These are phyloP conservation scores for cattle (Bos taurus) DNA, from an alignment of 2,113 vertebrate species.

Conservation along the genomic window ARS-UCD2.0 NC_037329.1:122531501-122532000, in stretches of 20 bases:
- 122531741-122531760: conserved; percentile 6
- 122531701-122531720: conserved; percentile 17
- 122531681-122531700: conserved; percentile 6
- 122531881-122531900: neutral
- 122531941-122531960: neutral
- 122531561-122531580: conserved; percentile 6
- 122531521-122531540: neutral
- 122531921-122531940: neutral
- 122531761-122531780: conserved; percentile 4
- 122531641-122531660: conserved; percentile 23
- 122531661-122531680: neutral
- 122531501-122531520: neutral
- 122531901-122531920: neutral
- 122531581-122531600: neutral
- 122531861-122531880: neutral
- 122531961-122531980: neutral
- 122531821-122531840: neutral
- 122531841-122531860: neutral
- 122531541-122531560: neutral
- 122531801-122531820: neutral
- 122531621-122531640: neutral
- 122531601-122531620: neutral
- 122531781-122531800: neutral
- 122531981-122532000: conserved; percentile 15
- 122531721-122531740: neutral